Evolutionary conservation across 2,113 vertebrate species (phyloP).

Genomic region (Limanda limanda): DNA sequence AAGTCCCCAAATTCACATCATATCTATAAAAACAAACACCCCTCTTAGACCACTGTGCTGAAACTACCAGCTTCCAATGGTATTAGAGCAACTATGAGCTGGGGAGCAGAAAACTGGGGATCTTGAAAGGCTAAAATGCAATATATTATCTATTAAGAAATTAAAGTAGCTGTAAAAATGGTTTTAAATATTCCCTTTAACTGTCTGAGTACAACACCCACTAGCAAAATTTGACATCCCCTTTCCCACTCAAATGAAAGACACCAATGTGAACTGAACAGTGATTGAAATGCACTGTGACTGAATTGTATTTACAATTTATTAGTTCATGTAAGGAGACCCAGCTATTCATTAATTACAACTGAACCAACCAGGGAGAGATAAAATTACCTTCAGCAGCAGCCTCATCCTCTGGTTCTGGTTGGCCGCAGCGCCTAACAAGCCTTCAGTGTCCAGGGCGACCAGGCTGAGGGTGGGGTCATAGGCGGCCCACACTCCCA

Average conservation of each 20-base stretch:
- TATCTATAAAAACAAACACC: not conserved
- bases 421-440: slow-evolving; percentile 81
- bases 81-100: not conserved
- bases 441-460: slow-evolving; percentile 84
- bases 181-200: not conserved
- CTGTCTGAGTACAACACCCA: not conserved
- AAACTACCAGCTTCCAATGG: not conserved
- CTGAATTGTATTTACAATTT: no score
- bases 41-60: not conserved
- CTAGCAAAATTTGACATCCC: not conserved
- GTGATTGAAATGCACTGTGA: not conserved
- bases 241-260: not conserved
- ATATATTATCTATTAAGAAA: not conserved
- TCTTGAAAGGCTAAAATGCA: not conserved
- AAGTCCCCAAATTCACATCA: no score
- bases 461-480: slow-evolving; percentile 78
- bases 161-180: not conserved
- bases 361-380: not conserved
- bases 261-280: not conserved
- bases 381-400: slow-evolving; percentile 78
- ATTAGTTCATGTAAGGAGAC: not conserved
- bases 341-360: not conserved
- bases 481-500: slow-evolving; percentile 87
- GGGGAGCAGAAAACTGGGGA: not conserved
- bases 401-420: slow-evolving; percentile 85